Base-by-base conservation (phyloP, 2,888 invertebrate genomes). In the Bembecia ichneumoniformis region DNA sequence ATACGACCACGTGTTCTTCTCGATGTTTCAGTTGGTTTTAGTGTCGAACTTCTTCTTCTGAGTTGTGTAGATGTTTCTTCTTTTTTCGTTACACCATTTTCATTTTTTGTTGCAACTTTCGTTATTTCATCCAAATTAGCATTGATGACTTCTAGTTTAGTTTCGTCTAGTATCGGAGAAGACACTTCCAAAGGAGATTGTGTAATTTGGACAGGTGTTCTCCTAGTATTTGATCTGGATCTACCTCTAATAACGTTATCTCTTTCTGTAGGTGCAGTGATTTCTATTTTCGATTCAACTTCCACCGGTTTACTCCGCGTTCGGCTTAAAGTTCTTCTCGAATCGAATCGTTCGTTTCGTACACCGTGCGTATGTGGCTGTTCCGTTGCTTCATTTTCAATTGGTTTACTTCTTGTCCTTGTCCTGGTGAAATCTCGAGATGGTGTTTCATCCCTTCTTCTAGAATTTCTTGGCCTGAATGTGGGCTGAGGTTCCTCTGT, bases 261-360 rank as follows among this genome's bases (percentile, higher is more conserved):
- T 63, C 63, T 73, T 47, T 55, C 67, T 47, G 62, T 52, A 54
- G 65, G 60, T 50, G 16, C 35, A 16, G 62, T 67, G 28, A 9
- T 28, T 51, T 67, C 62, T 55, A 67, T 68, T 52, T 58, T 63
- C 55, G 58, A 54, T 59, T 68, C 66, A 43, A 55, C 65, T 52
- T 67, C 64, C 43, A 57, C 54, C 13, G 71, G 63, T 63, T 71
- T 75, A 55, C 67, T 76, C 40, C 82, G 78, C 48, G 79, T 69
- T 63, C 86, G 77, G 63, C 61, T 69, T 43, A 60, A 65, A 45
- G 75, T 77, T 63, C 73, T 81, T 72, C 77, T 75, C 17, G 78
- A 75, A 64, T 81, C 74, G 55, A 79, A 78, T 73, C 76, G 74
- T 70, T 82, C 82, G 69, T 70, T 79, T 49, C 64, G 68, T 58